Conservation (phyloP, 2,113 vertebrate species). For the Oryctolagus cuniculus region mOryCun1.1 NC_091432.1:20933001-20933500, state of each 20-base stretch:
- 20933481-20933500: not conserved
- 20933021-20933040: not conserved
- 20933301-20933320: not conserved
- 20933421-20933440: not conserved
- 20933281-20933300: not conserved
- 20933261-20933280: not conserved
- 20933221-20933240: not conserved
- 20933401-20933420: not conserved
- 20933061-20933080: too few relatives aligned
- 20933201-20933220: not conserved
- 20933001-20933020: not conserved
- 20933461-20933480: too few relatives aligned
- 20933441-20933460: accelerated
- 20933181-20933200: not conserved
- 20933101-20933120: not conserved
- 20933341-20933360: accelerated
- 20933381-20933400: not conserved
- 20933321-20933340: accelerated
- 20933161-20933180: not conserved
- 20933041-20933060: accelerated
- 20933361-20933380: not conserved
- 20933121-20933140: not conserved
- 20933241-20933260: not conserved
- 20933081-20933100: not conserved
- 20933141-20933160: not conserved